A percentile compares a stretch with the other conserved stretches of the same genome.
Evolutionary conservation across 2,113 vertebrate species (phyloP).

Genomic region (Poecilia latipinna): DNA sequence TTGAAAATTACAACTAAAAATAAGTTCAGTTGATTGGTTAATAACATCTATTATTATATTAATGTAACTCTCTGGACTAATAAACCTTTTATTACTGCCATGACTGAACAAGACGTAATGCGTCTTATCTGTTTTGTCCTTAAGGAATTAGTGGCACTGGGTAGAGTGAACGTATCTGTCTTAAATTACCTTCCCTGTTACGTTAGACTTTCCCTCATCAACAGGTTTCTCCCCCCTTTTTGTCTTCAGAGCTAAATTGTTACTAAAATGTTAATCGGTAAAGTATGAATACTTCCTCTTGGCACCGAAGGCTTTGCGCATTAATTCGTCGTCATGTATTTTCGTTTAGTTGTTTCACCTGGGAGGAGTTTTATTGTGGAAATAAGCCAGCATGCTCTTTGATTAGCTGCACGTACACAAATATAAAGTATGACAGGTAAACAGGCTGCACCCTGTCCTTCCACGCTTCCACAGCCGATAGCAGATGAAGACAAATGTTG

Average conservation of each 20-base stretch:
- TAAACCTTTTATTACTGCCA: background rate
- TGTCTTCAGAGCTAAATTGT: background rate
- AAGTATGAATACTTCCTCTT: background rate
- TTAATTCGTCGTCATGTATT: slow-evolving; percentile 1
- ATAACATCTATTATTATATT: background rate
- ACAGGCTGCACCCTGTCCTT: slow-evolving; percentile 32
- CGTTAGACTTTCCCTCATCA: slow-evolving; percentile 5
- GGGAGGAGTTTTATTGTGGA: slow-evolving; percentile 20
- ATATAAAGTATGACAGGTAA: background rate
- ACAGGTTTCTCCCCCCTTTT: background rate
- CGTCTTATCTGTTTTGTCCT: background rate
- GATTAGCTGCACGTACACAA: background rate
- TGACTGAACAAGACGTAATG: background rate
- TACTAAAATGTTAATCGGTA: slow-evolving; percentile 1
- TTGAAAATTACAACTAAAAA: slow-evolving; percentile 7
- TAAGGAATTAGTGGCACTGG: background rate
- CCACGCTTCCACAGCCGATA: background rate
- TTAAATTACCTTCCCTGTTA: slow-evolving; percentile 32
- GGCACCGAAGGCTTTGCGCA: background rate
- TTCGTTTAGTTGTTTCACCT: background rate
- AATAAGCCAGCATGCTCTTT: background rate
- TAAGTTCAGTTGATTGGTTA: background rate
- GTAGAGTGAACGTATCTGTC: background rate
- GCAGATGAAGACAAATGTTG: background rate
- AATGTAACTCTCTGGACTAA: background rate